Conservation (phyloP, 2,797 vertebrate genomes). For the Zenarchopterus dispar region DNA sequence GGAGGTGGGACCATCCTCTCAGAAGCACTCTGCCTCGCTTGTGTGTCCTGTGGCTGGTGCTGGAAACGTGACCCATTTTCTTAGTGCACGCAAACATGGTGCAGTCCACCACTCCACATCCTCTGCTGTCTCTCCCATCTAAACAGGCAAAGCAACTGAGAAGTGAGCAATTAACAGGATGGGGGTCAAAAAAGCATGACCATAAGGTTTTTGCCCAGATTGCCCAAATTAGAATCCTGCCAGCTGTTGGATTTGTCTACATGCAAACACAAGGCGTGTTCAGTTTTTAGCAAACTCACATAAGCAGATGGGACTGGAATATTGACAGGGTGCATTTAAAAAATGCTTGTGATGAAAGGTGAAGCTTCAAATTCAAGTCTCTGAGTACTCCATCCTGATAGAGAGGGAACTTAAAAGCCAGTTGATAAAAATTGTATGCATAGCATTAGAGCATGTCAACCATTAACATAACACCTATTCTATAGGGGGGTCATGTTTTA, state of each 20-base stretch:
- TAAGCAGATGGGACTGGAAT: no score
- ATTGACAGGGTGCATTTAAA: no score
- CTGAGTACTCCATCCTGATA: not conserved
- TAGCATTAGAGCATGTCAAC: constrained; percentile 2
- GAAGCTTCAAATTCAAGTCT: not conserved
- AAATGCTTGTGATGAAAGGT: no score
- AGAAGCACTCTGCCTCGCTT: constrained; percentile 54
- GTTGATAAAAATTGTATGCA: constrained; percentile 31
- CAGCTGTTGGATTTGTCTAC: constrained; percentile 1
- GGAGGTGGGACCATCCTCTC: constrained; percentile 46
- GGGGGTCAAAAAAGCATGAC: not conserved
- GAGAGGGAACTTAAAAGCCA: not conserved
- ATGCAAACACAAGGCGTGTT: not conserved
- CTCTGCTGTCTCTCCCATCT: not conserved
- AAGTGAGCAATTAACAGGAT: not conserved
- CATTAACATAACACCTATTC: constrained; percentile 30
- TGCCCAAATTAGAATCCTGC: constrained; percentile 21
- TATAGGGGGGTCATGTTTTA: constrained; percentile 42
- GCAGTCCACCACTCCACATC: constrained; percentile 1
- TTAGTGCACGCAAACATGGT: constrained; percentile 45
- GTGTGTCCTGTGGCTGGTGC: constrained; percentile 43
- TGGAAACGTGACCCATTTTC: constrained; percentile 74
- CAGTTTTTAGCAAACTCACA: constrained; percentile 2
- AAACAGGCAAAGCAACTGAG: constrained; percentile 31
- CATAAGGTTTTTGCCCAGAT: constrained; percentile 12